A percentile compares a stretch with the other conserved stretches of the same genome.
phyloP scores from a whole-genome alignment of 2,888 invertebrate genomes.

The Ophion obscuratus region DNA sequence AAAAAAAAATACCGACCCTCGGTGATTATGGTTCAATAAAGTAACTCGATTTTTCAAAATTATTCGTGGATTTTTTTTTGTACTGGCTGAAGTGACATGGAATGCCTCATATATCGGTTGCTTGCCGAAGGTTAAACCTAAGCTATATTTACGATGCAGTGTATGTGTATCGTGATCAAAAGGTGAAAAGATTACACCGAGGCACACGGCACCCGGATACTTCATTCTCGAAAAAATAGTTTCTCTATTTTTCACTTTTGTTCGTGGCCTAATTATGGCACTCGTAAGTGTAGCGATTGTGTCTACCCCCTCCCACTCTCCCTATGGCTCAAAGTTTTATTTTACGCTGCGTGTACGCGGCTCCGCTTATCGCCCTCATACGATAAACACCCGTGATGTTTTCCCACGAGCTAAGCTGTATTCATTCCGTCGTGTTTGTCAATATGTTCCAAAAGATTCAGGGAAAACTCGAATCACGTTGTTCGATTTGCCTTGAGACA shows the following conservation, averaged over 20 bases:
- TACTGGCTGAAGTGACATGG: no score
- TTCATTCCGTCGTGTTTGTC: conserved; percentile 15
- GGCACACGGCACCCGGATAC: background rate
- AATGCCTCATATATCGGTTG: background rate
- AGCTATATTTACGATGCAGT: no score
- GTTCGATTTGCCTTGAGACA: background rate
- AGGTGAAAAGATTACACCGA: background rate
- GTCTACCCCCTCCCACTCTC: background rate
- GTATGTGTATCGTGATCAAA: background rate
- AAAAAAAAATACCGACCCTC: no score
- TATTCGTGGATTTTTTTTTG: no score
- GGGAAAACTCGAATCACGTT: background rate
- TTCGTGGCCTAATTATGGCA: conserved; percentile 6
- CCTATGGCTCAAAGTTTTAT: background rate
- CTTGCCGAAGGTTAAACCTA: background rate
- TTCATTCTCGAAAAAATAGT: background rate
- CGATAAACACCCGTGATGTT: conserved; percentile 30
- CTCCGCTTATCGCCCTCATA: conserved; percentile 32
- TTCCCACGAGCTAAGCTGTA: conserved; percentile 4
- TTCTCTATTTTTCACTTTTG: background rate
- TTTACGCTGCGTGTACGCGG: background rate
- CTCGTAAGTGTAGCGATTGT: background rate
- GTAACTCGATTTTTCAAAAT: no score
- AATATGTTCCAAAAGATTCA: background rate
- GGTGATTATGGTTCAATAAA: no score